Percentiles rank a stretch among this genome's conserved stretches.
These are phyloP conservation scores for Tyrannus savana DNA, from an alignment of 2,113 vertebrate species.

Conservation along the genomic window DNA sequence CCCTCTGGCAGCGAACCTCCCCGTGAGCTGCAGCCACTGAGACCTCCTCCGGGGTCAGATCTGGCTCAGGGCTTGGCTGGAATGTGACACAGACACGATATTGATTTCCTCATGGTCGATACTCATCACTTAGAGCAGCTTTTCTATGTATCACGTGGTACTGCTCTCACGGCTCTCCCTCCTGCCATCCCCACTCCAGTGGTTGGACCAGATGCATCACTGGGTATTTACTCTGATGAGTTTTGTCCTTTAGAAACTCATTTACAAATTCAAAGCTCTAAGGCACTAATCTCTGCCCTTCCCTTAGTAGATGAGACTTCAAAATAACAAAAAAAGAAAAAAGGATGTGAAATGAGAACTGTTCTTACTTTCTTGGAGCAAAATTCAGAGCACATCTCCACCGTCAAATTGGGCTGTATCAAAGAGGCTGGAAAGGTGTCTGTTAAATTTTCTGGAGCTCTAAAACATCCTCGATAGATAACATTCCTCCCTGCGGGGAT, in stretches of 20 bases:
- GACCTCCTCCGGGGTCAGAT: not conserved
- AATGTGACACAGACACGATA: not conserved
- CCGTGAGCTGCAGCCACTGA: not conserved
- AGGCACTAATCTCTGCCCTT: slow-evolving; percentile 11
- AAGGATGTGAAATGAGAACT: not conserved
- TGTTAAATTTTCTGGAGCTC: slow-evolving; percentile 78
- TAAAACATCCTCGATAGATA: slow-evolving; percentile 90
- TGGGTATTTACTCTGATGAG: slow-evolving; percentile 6
- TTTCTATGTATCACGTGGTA: not conserved
- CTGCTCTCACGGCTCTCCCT: not conserved
- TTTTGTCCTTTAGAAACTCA: slow-evolving; percentile 38
- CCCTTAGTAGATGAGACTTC: not conserved
- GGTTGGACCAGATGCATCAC: not conserved
- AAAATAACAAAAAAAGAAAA: slow-evolving; percentile 3
- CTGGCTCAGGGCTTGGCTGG: not conserved
- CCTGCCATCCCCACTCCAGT: not conserved
- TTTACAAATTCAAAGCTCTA: slow-evolving; percentile 34
- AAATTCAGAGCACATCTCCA: slow-evolving; percentile 88
- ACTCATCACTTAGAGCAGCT: not conserved
- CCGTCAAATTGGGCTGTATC: slow-evolving; percentile 82
- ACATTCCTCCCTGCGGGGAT: slow-evolving; percentile 83
- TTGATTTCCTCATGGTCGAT: not conserved
- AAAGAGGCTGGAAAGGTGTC: slow-evolving; percentile 80
- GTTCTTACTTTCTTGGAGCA: slow-evolving; percentile 92
- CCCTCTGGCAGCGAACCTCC: not conserved